Conservation (phyloP, 2,797 vertebrate genomes). For the Gymnocypris eckloni region DNA sequence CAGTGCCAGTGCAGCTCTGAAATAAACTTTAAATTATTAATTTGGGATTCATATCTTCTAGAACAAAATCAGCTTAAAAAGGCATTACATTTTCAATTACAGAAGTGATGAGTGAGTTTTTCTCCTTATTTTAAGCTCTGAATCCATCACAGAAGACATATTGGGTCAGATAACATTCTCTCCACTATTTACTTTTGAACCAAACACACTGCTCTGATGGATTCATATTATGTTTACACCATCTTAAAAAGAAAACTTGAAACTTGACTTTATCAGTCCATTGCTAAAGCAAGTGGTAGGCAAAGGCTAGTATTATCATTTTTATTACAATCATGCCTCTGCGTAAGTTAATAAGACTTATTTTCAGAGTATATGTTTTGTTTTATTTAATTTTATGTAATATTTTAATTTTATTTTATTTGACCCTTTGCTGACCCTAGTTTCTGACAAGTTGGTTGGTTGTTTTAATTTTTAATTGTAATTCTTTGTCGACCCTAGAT, state of each 20-base stretch:
- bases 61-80: conserved; percentile 3
- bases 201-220: background rate
- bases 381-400: no score
- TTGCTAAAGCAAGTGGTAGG: background rate
- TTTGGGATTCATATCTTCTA: conserved; percentile 19
- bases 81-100: conserved; percentile 24
- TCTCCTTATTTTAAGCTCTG: background rate
- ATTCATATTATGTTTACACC: background rate
- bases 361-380: background rate
- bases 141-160: conserved; percentile 11
- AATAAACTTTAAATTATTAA: conserved; percentile 24
- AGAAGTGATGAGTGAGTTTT: background rate
- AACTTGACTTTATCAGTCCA: background rate
- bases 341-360: background rate
- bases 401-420: background rate
- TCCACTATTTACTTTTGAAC: background rate
- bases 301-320: background rate
- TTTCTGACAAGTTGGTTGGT: no score
- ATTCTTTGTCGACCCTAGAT: no score
- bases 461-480: no score
- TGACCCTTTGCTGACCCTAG: background rate
- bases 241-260: background rate
- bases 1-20: background rate
- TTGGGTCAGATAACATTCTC: conserved; percentile 1
- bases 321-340: background rate